Base-by-base conservation (phyloP, 2,113 vertebrate genomes). In the Opisthocomus hoazin region DNA sequence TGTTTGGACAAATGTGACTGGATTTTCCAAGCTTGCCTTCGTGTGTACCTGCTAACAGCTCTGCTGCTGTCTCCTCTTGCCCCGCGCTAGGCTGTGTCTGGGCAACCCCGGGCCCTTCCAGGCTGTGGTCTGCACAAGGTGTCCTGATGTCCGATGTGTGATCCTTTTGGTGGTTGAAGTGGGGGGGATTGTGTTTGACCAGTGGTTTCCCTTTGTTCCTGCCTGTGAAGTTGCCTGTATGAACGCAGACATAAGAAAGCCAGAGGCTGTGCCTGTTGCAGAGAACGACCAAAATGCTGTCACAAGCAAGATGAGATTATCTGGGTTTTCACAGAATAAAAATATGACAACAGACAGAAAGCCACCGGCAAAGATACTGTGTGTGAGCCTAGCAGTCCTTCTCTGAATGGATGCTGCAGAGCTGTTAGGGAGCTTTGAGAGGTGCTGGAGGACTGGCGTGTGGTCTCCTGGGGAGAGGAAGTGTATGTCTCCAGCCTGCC, bases 91-190 rank as follows among this genome's bases (percentile, higher is more conserved):
- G 34, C 36, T 75, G 21, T 5, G 30, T 70, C 41, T 58, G 23
- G 32, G 57, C 39, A 30, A 61, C 21, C 9, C 15, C 0, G 0
- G 7, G 20, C 7, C 36, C 43, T 81, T 74, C 27, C 16, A 64
- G 41, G 5, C 36, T 75, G 14, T 57, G 34, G 11, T 66, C 45
- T 79, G 37, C 53, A 50, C 19, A 39, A 37, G 36, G 22, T 37
- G 8, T 51, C 34, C 26, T 66, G 15, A 22, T 66, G 10, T 37
- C 26, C 3, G 0, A 0, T 60, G 9, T 1, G 1, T 41, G 45
- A 69, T 66, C 34, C 9, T 48, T 76, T 14, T 50, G 48, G 14
- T 32, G 5, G 45, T n/a, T 66, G 34, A 29, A 4, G 22, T 21
- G 18, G 12, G 5, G 18, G 36, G 10, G 16, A 2, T 54, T 82